A percentile compares a stretch with the other conserved stretches of the same genome.
These are phyloP conservation scores for Apotomis turbidana DNA, from an alignment of 2,888 invertebrate species.

Conservation along the genomic window DNA sequence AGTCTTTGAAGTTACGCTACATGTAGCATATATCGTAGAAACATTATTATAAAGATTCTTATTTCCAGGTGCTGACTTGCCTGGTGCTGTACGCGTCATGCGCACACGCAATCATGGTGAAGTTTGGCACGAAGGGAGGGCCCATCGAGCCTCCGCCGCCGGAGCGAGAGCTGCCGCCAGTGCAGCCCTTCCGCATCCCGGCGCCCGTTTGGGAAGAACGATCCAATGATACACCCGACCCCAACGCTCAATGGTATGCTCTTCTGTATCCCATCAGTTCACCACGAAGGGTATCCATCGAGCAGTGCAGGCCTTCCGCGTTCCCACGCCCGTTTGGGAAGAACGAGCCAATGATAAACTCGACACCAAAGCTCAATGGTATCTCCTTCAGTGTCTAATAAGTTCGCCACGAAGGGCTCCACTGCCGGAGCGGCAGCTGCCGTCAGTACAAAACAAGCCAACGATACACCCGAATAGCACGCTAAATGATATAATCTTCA, in stretches of 20 bases:
- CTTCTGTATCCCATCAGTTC: conserved; percentile 58
- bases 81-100: conserved; percentile 74
- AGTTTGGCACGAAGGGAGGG: conserved; percentile 85
- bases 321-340: conserved; percentile 86
- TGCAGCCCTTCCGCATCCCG: conserved; percentile 81
- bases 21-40: neutral
- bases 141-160: conserved; percentile 85
- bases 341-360: conserved; percentile 82
- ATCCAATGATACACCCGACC: conserved; percentile 83
- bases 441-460: conserved; percentile 84
- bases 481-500: conserved; percentile 76
- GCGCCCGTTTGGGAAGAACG: conserved; percentile 86
- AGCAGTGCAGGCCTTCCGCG: conserved; percentile 81
- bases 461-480: conserved; percentile 83
- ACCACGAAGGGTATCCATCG: conserved; percentile 85
- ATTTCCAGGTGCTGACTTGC: conserved; percentile 70
- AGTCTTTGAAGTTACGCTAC: too few species aligned
- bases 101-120: conserved; percentile 84
- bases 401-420: conserved; percentile 85
- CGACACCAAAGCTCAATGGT: conserved; percentile 86
- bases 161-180: conserved; percentile 73
- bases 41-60: neutral
- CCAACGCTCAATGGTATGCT: conserved; percentile 84
- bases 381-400: conserved; percentile 47
- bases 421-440: conserved; percentile 56